Conservation (phyloP, 1,140 invertebrate species). For the Stegodyphus mimosarum region DNA sequence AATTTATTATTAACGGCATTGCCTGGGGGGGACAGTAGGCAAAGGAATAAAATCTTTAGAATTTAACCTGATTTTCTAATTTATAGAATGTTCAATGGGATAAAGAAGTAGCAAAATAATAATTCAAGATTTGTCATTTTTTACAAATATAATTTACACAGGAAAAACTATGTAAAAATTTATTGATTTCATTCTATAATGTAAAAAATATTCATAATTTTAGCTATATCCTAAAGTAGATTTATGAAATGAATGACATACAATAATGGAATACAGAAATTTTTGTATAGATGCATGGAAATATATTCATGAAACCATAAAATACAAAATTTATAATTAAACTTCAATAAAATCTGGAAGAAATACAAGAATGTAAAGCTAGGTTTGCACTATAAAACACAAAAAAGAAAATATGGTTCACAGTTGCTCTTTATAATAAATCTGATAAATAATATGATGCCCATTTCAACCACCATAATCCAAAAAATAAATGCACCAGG, state of each 20-base stretch:
- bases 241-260: background rate
- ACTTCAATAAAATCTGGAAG: background rate
- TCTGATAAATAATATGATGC: background rate
- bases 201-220: background rate
- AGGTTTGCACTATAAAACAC: background rate
- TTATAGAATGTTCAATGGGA: no score
- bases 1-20: no score
- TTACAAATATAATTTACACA: background rate
- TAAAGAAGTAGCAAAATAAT: no score
- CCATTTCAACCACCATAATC: slow-evolving; percentile 16
- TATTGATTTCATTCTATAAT: background rate
- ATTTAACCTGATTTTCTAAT: no score
- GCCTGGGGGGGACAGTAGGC: no score
- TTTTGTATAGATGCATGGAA: no score
- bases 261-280: background rate
- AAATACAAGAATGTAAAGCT: background rate
- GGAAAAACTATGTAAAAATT: background rate
- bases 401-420: background rate
- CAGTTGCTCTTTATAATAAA: no score
- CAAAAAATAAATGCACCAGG: slow-evolving; percentile 42
- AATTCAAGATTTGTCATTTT: no score
- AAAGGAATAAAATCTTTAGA: no score
- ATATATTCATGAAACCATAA: no score
- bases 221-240: background rate
- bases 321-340: no score